phyloP scores from a whole-genome alignment of 2,113 vertebrate species.

The Callionymus lyra region DNA sequence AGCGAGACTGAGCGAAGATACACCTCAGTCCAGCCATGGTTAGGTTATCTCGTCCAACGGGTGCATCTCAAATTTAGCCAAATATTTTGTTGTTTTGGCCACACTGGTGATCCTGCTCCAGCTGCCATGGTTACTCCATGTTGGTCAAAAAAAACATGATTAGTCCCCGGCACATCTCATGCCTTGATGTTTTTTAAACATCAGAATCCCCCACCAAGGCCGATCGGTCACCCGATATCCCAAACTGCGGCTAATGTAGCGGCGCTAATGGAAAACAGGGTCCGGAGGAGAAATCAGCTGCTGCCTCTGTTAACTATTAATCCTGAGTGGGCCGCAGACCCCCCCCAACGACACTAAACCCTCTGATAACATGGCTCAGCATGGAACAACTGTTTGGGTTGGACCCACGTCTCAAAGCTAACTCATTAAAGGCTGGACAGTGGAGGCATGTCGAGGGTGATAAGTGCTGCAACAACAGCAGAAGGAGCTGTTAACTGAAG shows the following conservation, averaged over 20 bases:
- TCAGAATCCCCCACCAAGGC: constrained; percentile 7
- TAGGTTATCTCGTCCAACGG: too few relatives aligned
- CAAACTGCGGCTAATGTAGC: constrained; percentile 35
- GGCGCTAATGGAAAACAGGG: constrained; percentile 49
- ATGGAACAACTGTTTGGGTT: neutral
- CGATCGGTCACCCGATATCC: constrained; percentile 20
- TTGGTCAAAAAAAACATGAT: constrained; percentile 52
- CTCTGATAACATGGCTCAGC: constrained; percentile 7
- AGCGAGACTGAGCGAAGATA: neutral
- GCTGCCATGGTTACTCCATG: constrained; percentile 57
- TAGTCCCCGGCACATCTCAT: constrained; percentile 16
- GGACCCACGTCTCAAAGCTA: neutral
- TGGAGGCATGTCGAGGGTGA: constrained; percentile 13
- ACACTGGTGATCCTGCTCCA: constrained; percentile 37
- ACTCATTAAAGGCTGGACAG: constrained; percentile 3
- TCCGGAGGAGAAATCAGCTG: constrained; percentile 9
- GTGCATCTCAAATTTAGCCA: neutral
- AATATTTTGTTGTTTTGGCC: constrained; percentile 17
- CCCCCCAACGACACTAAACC: constrained; percentile 8
- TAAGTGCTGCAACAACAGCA: constrained; percentile 13
- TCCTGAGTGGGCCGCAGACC: constrained; percentile 26
- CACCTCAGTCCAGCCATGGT: neutral
- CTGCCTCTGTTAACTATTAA: constrained; percentile 65
- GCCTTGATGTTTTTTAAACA: constrained; percentile 48
- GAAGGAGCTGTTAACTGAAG: constrained; percentile 40